Percentiles rank a stretch among this genome's conserved stretches.
Conservation (phyloP, 2,113 vertebrate genomes). For the Oryctolagus cuniculus region mOryCun1.1 NC_091440.1:38750501-38751000, state of each 20-base stretch:
- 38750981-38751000: constrained; percentile 29
- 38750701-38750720: neutral
- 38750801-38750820: neutral
- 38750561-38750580: no score
- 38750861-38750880: neutral
- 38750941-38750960: constrained; percentile 10
- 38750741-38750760: constrained; percentile 3
- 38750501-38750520: no score
- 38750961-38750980: neutral
- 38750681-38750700: neutral
- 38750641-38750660: constrained; percentile 46
- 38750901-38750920: constrained; percentile 8
- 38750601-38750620: no score
- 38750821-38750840: neutral
- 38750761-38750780: neutral
- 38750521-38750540: no score
- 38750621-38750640: neutral
- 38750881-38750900: neutral
- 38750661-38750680: neutral
- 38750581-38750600: no score
- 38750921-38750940: neutral
- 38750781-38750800: neutral
- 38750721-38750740: neutral
- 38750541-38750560: no score
- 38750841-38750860: neutral